These are phyloP conservation scores for Agrypnia vestita DNA, from an alignment of 1,140 invertebrate genomes.

Conservation along the genomic window DNA sequence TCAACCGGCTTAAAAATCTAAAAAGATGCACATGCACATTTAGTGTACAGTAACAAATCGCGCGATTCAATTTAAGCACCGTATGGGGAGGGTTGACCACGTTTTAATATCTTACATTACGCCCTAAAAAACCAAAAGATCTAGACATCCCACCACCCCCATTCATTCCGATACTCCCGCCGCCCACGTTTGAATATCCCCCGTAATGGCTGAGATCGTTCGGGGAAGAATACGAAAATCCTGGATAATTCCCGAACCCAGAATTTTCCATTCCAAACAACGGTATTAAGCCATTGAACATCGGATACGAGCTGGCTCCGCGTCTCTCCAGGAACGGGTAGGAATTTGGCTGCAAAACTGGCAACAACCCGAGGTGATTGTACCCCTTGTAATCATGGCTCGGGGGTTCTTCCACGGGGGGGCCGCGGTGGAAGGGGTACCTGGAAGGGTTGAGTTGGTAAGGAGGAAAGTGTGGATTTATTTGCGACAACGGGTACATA, in stretches of 20 bases:
- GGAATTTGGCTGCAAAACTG: slow-evolving; percentile 17
- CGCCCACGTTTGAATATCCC: neutral
- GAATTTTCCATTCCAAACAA: slow-evolving; percentile 34
- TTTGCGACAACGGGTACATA: slow-evolving; percentile 15
- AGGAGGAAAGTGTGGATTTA: slow-evolving; percentile 10
- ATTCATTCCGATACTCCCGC: neutral
- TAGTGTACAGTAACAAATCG: too few species aligned
- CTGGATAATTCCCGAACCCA: slow-evolving; percentile 5
- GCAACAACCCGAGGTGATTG: slow-evolving; percentile 15
- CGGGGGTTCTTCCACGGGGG: neutral
- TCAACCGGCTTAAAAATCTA: too few species aligned
- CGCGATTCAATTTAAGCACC: too few species aligned
- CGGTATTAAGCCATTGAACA: slow-evolving; percentile 23
- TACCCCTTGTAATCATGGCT: neutral
- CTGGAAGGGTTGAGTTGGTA: slow-evolving; percentile 2
- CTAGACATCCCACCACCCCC: neutral
- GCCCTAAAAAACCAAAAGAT: neutral
- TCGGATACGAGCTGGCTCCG: neutral
- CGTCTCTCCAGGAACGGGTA: slow-evolving; percentile 18
- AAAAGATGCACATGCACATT: too few species aligned
- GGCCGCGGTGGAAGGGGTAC: neutral
- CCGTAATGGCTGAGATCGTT: neutral
- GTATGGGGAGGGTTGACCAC: too few species aligned
- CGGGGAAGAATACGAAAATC: neutral
- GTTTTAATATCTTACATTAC: too few species aligned